These are phyloP conservation scores for Typhlichthys eigenmanni DNA, from an alignment of 2,797 vertebrate species.

Conservation along the genomic window DNA sequence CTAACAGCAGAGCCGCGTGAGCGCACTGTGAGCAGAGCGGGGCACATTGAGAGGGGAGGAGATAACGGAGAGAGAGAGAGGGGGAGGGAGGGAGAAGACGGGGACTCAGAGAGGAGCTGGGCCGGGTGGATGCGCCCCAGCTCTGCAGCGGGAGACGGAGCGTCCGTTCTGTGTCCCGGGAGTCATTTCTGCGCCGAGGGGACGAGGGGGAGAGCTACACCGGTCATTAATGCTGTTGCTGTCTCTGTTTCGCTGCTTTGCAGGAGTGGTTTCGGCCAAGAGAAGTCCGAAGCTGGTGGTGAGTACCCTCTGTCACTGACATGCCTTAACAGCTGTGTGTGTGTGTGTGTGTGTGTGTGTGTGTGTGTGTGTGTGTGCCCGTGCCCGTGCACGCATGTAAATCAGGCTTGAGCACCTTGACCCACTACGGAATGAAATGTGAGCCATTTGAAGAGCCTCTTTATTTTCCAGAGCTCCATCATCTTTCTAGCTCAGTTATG, in stretches of 20 bases:
- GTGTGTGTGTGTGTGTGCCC: no score
- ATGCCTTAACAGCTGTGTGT: constrained; percentile 35
- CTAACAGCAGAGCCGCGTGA: constrained; percentile 37
- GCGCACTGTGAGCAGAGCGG: constrained; percentile 32
- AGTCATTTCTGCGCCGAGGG: constrained; percentile 58
- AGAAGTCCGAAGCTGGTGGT: constrained; percentile 99
- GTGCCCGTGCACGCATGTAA: not conserved
- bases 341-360: constrained; percentile 19
- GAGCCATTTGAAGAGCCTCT: constrained; percentile 49
- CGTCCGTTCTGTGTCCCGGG: constrained; percentile 32
- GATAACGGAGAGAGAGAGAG: constrained; percentile 55
- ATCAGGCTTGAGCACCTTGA: constrained; percentile 1
- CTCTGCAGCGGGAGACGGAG: constrained; percentile 46
- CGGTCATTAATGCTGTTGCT: constrained; percentile 85
- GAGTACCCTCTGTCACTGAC: constrained; percentile 74
- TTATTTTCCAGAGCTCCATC: constrained; percentile 30
- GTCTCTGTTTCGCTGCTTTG: constrained; percentile 91
- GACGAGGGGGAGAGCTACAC: constrained; percentile 72
- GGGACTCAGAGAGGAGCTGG: constrained; percentile 19
- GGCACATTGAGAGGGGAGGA: constrained; percentile 53
- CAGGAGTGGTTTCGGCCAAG: constrained; percentile 96
- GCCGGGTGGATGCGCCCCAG: constrained; percentile 47
- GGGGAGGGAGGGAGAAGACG: constrained; percentile 43
- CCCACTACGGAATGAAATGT: constrained; percentile 25
- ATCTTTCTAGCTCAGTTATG: constrained; percentile 6